These are phyloP conservation scores for Enteromius argenteus DNA, from an alignment of 2,797 vertebrate species.

Conservation along the genomic window DNA sequence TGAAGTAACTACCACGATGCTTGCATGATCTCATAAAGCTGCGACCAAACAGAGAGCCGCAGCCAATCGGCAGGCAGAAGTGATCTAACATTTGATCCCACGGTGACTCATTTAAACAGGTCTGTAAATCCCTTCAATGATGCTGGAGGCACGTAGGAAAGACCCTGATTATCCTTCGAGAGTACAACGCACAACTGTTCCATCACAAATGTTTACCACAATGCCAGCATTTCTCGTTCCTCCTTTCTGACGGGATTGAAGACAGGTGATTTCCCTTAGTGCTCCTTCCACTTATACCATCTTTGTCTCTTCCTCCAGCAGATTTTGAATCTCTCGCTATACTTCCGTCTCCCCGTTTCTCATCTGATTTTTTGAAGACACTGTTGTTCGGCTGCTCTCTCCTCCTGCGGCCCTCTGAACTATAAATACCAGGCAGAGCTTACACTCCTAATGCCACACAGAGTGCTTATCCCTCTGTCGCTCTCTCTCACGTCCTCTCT, in stretches of 20 bases:
- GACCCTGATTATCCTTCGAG: background rate
- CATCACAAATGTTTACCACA: conserved; percentile 35
- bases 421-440: conserved; percentile 79
- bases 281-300: conserved; percentile 24
- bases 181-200: background rate
- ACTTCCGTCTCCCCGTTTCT: background rate
- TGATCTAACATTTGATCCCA: conserved; percentile 19
- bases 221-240: conserved; percentile 25
- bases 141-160: conserved; percentile 2
- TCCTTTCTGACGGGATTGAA: background rate
- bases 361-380: conserved; percentile 31
- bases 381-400: conserved; percentile 38
- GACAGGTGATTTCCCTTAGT: background rate
- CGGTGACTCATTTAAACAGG: background rate
- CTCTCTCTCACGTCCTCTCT: conserved; percentile 49
- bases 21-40: conserved; percentile 34
- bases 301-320: background rate
- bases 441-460: conserved; percentile 72
- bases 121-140: conserved; percentile 5
- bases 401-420: conserved; percentile 63
- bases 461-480: conserved; percentile 70
- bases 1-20: background rate
- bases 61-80: conserved; percentile 33
- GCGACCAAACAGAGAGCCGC: conserved; percentile 8
- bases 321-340: background rate